Conservation (phyloP, 2,797 vertebrate species). For the Kryptopterus vitreolus region DNA sequence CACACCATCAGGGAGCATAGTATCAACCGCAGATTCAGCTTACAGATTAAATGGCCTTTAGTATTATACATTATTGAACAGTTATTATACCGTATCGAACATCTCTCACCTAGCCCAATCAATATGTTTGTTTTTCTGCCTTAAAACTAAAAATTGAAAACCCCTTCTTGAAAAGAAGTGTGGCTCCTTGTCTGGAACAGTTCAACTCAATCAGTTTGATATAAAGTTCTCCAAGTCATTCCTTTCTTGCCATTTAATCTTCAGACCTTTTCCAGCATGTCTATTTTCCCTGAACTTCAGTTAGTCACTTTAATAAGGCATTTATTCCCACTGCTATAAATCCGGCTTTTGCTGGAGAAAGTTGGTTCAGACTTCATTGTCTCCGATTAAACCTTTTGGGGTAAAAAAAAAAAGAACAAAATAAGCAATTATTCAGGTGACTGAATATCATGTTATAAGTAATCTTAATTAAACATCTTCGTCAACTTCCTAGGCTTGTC, state of each 20-base stretch:
- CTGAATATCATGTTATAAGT: neutral
- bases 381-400: neutral
- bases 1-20: neutral
- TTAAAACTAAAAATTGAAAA: neutral
- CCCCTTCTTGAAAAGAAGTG: neutral
- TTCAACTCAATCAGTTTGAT: neutral
- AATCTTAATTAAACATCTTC: neutral
- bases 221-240: neutral
- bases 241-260: neutral
- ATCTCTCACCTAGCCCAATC: neutral
- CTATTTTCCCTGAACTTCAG: neutral
- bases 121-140: neutral
- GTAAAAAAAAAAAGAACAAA: neutral
- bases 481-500: neutral
- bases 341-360: neutral
- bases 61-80: neutral
- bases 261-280: neutral
- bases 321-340: slow-evolving; percentile 3
- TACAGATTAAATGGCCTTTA: neutral
- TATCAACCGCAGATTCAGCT: neutral
- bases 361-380: neutral
- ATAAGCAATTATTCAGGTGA: neutral
- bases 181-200: neutral
- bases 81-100: neutral
- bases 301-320: neutral